Conservation (phyloP, 1,140 invertebrate genomes). For the Pantala flavescens region DNA sequence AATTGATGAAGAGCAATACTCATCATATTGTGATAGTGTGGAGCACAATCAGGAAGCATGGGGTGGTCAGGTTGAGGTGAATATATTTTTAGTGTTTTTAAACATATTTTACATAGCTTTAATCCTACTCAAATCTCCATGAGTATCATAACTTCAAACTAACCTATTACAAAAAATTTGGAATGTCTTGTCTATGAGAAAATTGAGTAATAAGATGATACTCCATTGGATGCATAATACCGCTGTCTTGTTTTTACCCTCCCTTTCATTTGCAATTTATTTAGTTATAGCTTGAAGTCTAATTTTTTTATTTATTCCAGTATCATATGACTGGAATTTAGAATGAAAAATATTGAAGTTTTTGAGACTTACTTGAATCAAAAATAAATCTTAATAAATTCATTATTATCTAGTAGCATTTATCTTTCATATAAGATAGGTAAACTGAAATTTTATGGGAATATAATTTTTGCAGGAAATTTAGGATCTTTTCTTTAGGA, state of each 20-base stretch:
- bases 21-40: neutral
- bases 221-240: neutral
- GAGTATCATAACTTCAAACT: neutral
- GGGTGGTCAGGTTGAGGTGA: neutral
- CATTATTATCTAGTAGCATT: no score
- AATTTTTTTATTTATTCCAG: no score
- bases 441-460: no score
- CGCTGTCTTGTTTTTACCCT: neutral
- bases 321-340: no score
- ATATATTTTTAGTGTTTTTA: no score
- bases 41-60: neutral
- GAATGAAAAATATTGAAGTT: neutral
- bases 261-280: neutral
- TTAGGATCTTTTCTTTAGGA: no score
- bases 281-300: no score
- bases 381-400: no score
- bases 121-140: neutral
- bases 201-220: neutral
- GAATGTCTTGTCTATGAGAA: neutral
- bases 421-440: no score
- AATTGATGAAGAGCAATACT: neutral
- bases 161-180: neutral
- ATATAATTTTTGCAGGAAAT: no score
- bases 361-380: no score
- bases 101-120: neutral